Conservation (phyloP, 2,888 invertebrate genomes). For the Drosophila seclusa region DNA sequence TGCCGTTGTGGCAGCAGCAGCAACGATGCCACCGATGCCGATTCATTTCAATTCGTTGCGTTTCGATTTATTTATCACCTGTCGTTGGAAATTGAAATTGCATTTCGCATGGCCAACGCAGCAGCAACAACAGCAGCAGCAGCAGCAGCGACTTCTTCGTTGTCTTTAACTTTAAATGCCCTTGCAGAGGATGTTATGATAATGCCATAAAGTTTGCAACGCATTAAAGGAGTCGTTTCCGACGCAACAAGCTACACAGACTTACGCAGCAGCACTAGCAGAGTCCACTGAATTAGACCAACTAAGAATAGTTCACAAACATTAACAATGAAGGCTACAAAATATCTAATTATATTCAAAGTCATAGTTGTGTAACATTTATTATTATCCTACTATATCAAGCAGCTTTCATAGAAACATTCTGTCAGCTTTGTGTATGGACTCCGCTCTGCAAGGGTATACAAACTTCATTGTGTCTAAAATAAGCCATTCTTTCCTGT, state of each 20-base stretch:
- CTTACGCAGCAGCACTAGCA: neutral
- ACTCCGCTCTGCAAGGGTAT: neutral
- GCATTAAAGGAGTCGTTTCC: neutral
- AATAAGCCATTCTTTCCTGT: neutral
- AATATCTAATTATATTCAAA: neutral
- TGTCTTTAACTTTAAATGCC: constrained; percentile 2
- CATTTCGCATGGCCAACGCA: constrained; percentile 56
- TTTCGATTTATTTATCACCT: constrained; percentile 85
- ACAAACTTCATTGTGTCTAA: neutral
- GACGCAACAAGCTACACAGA: neutral
- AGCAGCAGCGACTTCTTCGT: constrained; percentile 9
- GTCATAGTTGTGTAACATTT: rapidly evolving
- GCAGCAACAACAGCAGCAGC: constrained; percentile 2
- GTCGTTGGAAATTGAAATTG: constrained; percentile 83
- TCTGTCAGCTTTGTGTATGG: neutral
- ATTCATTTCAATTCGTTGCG: constrained; percentile 74
- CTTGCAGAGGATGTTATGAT: neutral
- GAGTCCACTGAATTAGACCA: neutral
- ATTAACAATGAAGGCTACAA: too few relatives aligned
- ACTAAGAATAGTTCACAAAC: neutral
- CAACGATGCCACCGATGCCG: constrained; percentile 54
- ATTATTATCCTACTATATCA: neutral
- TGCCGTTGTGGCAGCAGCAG: constrained; percentile 31
- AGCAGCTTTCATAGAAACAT: neutral
- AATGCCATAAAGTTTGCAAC: neutral